These are phyloP conservation scores for Leiothrix lutea DNA, from an alignment of 2,113 vertebrate species.

Conservation along the genomic window DNA sequence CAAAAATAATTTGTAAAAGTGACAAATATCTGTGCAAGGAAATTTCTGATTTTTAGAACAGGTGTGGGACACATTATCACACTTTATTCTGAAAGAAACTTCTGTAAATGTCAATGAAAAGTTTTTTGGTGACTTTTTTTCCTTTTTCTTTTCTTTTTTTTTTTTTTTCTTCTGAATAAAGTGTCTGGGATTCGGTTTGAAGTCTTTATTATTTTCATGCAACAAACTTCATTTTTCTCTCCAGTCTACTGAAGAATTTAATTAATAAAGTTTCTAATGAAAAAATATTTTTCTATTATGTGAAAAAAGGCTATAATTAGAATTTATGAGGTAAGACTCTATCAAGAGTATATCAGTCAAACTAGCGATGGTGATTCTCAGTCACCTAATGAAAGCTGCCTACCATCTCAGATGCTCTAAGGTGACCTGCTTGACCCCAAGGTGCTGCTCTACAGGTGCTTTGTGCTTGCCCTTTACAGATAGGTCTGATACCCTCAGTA, in stretches of 20 bases:
- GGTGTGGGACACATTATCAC: background rate
- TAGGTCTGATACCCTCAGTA: background rate
- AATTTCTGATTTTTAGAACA: conserved; percentile 3
- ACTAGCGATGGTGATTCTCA: background rate
- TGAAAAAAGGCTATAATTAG: background rate
- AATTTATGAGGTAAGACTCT: conserved; percentile 34
- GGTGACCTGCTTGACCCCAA: background rate
- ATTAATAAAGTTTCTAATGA: background rate
- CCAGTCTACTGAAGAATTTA: background rate
- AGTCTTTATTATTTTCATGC: conserved; percentile 12
- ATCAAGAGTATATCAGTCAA: background rate
- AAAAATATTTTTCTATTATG: conserved; percentile 30
- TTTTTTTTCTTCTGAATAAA: conserved; percentile 19
- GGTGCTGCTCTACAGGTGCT: background rate
- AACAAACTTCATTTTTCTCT: background rate
- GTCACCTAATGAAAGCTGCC: background rate
- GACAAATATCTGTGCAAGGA: conserved; percentile 45
- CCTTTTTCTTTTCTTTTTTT: background rate
- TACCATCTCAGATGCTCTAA: background rate
- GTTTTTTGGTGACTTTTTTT: background rate
- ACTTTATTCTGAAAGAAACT: conserved; percentile 48
- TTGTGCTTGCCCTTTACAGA: background rate
- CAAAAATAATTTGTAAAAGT: conserved; percentile 16
- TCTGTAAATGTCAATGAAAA: background rate
- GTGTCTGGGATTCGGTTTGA: conserved; percentile 43